phyloP scores from a whole-genome alignment of 2,888 invertebrate genomes.

The Pollenia labialis region DNA sequence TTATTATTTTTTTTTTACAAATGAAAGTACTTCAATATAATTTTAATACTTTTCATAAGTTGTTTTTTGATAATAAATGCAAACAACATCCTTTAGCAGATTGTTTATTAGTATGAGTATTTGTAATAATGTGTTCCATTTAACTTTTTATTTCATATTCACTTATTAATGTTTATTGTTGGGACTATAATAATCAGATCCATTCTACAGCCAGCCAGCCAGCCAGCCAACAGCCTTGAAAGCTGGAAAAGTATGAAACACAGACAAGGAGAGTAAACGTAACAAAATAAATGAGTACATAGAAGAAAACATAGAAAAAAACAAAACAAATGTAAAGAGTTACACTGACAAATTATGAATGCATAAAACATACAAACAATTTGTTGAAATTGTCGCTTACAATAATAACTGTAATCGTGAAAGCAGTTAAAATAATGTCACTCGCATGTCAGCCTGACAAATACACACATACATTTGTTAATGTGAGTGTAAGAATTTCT shows the following conservation, averaged over 20 bases:
- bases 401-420: constrained; percentile 66
- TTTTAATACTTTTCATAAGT: constrained; percentile 24
- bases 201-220: constrained; percentile 26
- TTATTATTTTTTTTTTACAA: constrained; percentile 57
- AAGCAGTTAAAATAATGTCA: constrained; percentile 60
- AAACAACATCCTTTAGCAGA: no score
- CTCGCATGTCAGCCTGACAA: constrained; percentile 23
- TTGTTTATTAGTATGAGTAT: background rate
- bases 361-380: constrained; percentile 65
- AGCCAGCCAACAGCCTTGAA: constrained; percentile 4
- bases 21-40: constrained; percentile 40
- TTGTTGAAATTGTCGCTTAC: constrained; percentile 68
- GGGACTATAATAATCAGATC: constrained; percentile 64
- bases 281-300: constrained; percentile 9
- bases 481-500: background rate
- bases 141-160: constrained; percentile 17
- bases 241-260: background rate
- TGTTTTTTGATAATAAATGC: background rate
- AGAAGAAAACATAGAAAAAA: background rate
- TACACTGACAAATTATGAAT: constrained; percentile 66
- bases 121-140: background rate
- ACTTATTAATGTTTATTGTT: constrained; percentile 67
- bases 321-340: constrained; percentile 38
- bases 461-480: background rate
- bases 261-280: background rate